Percentiles rank a stretch among this genome's conserved stretches.
Evolutionary conservation across 2,113 vertebrate species (phyloP).

Genomic region (Aphyosemion australe): DNA sequence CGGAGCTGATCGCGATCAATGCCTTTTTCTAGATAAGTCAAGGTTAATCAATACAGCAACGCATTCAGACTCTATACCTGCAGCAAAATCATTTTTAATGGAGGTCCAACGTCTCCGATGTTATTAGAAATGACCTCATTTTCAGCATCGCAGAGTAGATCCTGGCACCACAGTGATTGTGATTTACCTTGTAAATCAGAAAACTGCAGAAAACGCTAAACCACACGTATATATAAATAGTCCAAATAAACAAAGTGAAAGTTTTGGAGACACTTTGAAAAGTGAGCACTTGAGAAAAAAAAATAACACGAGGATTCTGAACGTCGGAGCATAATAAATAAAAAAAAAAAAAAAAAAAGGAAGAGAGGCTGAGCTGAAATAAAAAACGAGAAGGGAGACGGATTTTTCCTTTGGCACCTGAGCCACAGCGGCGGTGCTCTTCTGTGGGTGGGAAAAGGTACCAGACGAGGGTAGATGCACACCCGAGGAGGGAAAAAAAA

Average conservation of each 20-base stretch:
- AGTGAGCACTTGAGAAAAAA: conserved; percentile 72
- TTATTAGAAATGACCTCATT: conserved; percentile 25
- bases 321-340: conserved; percentile 51
- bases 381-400: conserved; percentile 34
- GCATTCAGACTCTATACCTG: conserved; percentile 38
- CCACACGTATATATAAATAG: conserved; percentile 24
- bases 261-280: conserved; percentile 65
- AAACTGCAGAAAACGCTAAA: conserved; percentile 39
- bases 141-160: conserved; percentile 40
- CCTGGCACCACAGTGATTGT: conserved; percentile 32
- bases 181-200: conserved; percentile 17
- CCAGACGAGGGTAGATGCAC: too few species aligned
- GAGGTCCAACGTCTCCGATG: conserved; percentile 23
- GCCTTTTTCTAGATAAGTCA: conserved; percentile 36
- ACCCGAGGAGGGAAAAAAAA: not conserved
- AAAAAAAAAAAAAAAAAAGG: conserved; percentile 10
- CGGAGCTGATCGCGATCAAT: conserved; percentile 16
- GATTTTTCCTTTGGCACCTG: conserved; percentile 64
- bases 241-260: conserved; percentile 54
- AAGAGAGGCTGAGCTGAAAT: conserved; percentile 26
- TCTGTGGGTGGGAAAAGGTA: conserved; percentile 30
- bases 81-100: conserved; percentile 43
- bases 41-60: conserved; percentile 30
- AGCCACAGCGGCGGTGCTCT: conserved; percentile 65
- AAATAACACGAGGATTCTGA: conserved; percentile 42